Conservation (phyloP, 2,113 vertebrate species). For the Psilopsiagon aurifrons region DNA sequence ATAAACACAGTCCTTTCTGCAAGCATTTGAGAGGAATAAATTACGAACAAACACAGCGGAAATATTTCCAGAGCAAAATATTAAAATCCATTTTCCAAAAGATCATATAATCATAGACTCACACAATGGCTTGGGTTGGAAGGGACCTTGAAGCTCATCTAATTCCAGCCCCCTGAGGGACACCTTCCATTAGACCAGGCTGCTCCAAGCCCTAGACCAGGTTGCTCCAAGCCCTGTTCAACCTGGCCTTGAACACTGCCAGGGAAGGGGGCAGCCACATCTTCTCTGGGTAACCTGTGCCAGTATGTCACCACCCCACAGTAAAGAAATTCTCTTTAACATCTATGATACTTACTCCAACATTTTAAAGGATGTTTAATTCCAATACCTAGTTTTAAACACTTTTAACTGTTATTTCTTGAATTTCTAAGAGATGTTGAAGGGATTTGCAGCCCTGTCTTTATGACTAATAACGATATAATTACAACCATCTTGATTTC, state of each 20-base stretch:
- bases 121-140: neutral
- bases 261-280: neutral
- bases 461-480: neutral
- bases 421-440: neutral
- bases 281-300: neutral
- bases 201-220: neutral
- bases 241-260: neutral
- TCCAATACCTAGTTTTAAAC: neutral
- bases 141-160: neutral
- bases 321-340: neutral
- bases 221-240: neutral
- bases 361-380: neutral
- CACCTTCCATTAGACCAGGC: neutral
- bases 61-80: neutral
- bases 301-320: neutral
- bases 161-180: neutral
- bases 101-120: neutral
- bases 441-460: neutral
- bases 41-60: neutral
- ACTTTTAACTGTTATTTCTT: neutral
- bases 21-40: neutral
- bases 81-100: neutral
- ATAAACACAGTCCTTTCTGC: neutral
- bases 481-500: neutral
- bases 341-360: neutral